These are phyloP conservation scores for Sinopyrophorus schimmeli DNA, from an alignment of 2,888 invertebrate genomes.

Conservation along the genomic window DNA sequence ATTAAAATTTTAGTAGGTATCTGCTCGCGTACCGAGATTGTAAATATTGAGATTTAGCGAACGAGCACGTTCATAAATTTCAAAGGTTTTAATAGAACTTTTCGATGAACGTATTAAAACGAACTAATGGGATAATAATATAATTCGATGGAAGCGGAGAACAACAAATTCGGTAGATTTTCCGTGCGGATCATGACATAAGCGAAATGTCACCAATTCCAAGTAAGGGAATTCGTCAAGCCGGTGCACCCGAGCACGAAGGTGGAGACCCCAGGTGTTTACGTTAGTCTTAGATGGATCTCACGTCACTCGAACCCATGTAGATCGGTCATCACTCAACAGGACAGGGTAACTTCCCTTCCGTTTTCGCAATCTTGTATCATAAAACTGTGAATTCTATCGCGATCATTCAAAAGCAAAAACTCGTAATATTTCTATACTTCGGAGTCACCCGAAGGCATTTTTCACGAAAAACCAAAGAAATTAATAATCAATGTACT, in stretches of 20 bases:
- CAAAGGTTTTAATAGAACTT: background rate
- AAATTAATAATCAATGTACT: too few species aligned
- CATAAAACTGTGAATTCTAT: constrained; percentile 13
- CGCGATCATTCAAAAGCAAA: constrained; percentile 16
- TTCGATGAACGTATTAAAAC: background rate
- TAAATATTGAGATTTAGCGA: constrained; percentile 2
- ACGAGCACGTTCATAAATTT: background rate
- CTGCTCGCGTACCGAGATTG: background rate
- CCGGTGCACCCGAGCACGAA: constrained; percentile 30
- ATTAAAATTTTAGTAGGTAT: constrained; percentile 8
- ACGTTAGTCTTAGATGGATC: constrained; percentile 40
- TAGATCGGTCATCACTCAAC: constrained; percentile 41
- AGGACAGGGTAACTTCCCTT: constrained; percentile 31
- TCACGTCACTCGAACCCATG: constrained; percentile 40
- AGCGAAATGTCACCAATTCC: constrained; percentile 51
- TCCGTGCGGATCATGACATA: constrained; percentile 45
- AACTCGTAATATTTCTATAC: too few species aligned
- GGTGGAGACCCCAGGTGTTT: constrained; percentile 46
- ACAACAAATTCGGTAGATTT: constrained; percentile 31
- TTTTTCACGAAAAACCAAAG: too few species aligned
- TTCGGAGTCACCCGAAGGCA: too few species aligned
- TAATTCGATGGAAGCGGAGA: background rate
- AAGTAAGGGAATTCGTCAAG: constrained; percentile 50
- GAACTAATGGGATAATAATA: background rate
- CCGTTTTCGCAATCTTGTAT: constrained; percentile 23